Conservation (phyloP, 2,113 vertebrate genomes). For the Turdus rufiventris region DNA sequence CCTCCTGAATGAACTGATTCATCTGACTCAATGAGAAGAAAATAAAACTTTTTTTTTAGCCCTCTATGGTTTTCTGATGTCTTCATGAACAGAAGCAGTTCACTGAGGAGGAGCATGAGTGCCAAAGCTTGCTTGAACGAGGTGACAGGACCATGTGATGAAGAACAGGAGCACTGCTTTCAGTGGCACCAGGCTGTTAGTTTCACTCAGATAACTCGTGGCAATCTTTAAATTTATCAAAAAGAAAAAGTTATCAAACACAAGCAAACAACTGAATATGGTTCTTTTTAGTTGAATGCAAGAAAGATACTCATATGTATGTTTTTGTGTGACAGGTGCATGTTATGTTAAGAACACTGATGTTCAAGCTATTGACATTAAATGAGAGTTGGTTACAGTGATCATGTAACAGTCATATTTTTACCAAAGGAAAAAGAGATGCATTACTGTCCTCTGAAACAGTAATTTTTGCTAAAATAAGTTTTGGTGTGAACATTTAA, state of each 20-base stretch:
- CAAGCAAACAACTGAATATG: not conserved
- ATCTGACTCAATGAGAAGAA: not conserved
- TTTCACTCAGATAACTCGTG: not conserved
- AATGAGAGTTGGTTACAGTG: not conserved
- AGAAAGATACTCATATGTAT: not conserved
- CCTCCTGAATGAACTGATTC: not conserved
- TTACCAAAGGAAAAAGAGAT: not conserved
- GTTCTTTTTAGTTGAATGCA: not conserved
- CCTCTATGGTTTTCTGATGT: not conserved
- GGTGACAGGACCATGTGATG: not conserved
- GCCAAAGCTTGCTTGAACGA: not conserved
- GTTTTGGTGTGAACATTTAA: not conserved
- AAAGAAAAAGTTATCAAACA: not conserved
- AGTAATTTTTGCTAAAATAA: not conserved
- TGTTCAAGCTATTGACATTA: not conserved
- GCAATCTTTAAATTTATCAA: not conserved
- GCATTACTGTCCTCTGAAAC: not conserved
- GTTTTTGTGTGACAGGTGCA: not conserved
- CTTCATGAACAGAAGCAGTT: not conserved
- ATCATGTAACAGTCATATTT: not conserved
- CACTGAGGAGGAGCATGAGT: not conserved
- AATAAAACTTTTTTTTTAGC: not conserved
- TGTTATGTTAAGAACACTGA: not conserved
- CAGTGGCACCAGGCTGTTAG: not conserved
- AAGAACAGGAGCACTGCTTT: not conserved